phyloP scores from a whole-genome alignment of 2,888 invertebrate species.

The Lypha dubia region DNA sequence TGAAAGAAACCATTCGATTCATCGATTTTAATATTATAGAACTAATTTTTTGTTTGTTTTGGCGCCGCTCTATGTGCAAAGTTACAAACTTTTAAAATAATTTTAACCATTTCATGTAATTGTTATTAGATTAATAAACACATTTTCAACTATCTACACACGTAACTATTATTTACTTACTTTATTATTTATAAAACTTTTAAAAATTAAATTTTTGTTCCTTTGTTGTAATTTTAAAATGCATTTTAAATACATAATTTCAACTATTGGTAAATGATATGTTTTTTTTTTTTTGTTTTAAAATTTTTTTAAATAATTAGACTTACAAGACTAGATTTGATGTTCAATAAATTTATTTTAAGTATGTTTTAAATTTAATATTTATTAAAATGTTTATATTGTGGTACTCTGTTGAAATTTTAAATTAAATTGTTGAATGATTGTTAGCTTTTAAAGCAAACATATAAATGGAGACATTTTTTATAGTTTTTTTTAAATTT shows the following conservation, averaged over 20 bases:
- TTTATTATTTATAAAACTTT: slow-evolving; percentile 9
- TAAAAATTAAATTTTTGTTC: slow-evolving; percentile 40
- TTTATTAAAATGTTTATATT: background rate
- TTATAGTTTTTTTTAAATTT: too few relatives aligned
- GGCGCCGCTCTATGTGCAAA: too few relatives aligned
- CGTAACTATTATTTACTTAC: background rate
- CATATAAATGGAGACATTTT: background rate
- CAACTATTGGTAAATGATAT: slow-evolving; percentile 80
- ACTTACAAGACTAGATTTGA: slow-evolving; percentile 14
- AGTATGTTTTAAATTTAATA: slow-evolving; percentile 1
- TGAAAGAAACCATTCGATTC: too few relatives aligned
- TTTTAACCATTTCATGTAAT: background rate
- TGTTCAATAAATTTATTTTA: background rate
- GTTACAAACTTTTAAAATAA: background rate
- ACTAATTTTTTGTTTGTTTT: too few relatives aligned
- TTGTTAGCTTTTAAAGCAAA: background rate
- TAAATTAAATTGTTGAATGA: background rate
- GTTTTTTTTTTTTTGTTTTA: slow-evolving; percentile 67
- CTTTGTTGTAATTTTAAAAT: slow-evolving; percentile 55
- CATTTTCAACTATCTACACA: background rate
- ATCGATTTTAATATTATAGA: too few relatives aligned
- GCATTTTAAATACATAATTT: slow-evolving; percentile 66
- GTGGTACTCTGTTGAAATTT: too few relatives aligned
- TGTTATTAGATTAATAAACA: background rate
- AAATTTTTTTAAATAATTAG: slow-evolving; percentile 40